Base-by-base conservation (phyloP, 1,140 invertebrate species). In the Sipha flava region DNA sequence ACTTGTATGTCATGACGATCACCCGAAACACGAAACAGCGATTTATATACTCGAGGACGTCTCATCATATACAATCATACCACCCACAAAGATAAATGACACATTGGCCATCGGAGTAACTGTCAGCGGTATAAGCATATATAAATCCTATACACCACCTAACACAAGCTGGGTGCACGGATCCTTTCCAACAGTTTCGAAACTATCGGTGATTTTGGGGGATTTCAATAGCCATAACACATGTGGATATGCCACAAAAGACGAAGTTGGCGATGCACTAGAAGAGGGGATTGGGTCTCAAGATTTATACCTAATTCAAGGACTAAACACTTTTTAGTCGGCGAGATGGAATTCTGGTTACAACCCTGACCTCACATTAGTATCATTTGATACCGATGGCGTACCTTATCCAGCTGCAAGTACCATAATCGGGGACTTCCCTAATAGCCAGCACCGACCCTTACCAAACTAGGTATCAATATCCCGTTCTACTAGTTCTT, bases 211-310 rank as follows among this genome's bases (percentile, higher is more conserved):
- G 18, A 16, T 21, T 4, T 2, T 62, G 16, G 57, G 70, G 4
- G 72, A 81, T 47, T 77, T 57, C 31, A 81, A 81, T 47, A 40
- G 62, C 7, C 80, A 68, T 29, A 79, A 34, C 5, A 34, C 21
- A 5, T 79, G 80, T 72, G 80, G 80, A 3, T 81, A 81, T 29
- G 29, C 4, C 4, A 23, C 2, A 21, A 49, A 40, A 26, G 75
- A 79, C 37, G 54, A 34, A 29, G 52, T 31, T 26, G 54, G 54
- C 2, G 23, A 45, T 3, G 16, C n/a, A 47, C 7, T 79, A 18
- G 75, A 79, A 49, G 10, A 45, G 16, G 62, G 54, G 75, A 43
- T 59, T n/a, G 54, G 21, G 21, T 45, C 31, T 14, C 16, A 64
- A 29, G 26, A 64, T 9, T 21, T 79, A 57, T 14, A 79, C 26